Conservation (phyloP, 2,797 vertebrate genomes). For the Enteromius argenteus region DNA sequence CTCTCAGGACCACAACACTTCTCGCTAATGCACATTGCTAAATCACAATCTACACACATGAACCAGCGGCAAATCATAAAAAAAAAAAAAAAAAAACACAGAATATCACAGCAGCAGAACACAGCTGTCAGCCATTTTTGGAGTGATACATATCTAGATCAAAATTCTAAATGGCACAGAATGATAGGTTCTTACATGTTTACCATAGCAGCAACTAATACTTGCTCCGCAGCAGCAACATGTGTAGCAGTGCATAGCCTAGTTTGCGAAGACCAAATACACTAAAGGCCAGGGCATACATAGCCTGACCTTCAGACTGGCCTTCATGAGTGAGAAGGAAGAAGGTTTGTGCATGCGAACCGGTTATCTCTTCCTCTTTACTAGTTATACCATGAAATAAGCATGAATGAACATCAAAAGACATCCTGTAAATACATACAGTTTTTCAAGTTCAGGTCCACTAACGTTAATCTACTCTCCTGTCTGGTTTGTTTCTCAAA, state of each 20-base stretch:
- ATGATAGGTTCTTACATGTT: not conserved
- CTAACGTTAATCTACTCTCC: too few relatives aligned
- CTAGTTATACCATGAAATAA: too few relatives aligned
- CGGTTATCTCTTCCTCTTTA: too few relatives aligned
- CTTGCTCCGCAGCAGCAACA: not conserved
- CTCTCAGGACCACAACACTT: constrained; percentile 36
- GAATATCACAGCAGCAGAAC: not conserved
- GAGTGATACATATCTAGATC: not conserved
- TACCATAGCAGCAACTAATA: not conserved
- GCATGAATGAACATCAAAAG: too few relatives aligned
- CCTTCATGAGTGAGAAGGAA: too few relatives aligned
- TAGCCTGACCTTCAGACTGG: too few relatives aligned
- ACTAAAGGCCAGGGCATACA: too few relatives aligned
- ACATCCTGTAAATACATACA: too few relatives aligned
- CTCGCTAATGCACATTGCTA: constrained; percentile 23
- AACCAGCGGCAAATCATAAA: not conserved
- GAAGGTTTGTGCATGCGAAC: too few relatives aligned
- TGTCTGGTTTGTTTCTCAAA: too few relatives aligned
- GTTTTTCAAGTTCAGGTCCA: too few relatives aligned
- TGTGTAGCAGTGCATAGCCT: not conserved
- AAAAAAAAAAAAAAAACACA: not conserved
- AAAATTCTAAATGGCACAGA: not conserved
- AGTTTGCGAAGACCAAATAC: not conserved
- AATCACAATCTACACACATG: not conserved
- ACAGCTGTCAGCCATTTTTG: not conserved